Percentiles rank a stretch among this genome's conserved stretches.
Conservation (phyloP, 2,797 vertebrate species). For the Botia almorhae region DNA sequence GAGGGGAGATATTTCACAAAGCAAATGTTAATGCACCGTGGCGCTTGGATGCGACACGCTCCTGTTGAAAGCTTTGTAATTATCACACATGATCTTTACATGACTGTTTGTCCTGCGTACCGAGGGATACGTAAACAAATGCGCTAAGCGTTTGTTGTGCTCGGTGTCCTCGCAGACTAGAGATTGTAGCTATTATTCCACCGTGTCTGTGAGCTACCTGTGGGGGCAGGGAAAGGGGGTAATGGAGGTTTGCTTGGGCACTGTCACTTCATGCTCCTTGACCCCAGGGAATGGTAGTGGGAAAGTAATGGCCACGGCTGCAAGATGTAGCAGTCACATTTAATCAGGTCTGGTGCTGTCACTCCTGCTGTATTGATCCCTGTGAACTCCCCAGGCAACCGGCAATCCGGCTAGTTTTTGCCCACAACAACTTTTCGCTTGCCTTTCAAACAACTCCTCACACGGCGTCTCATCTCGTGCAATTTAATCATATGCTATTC, state of each 20-base stretch:
- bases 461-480: conserved; percentile 65
- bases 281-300: conserved; percentile 76
- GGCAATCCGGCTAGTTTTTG: conserved; percentile 70
- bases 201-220: conserved; percentile 69
- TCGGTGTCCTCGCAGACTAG: conserved; percentile 4
- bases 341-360: conserved; percentile 82
- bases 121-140: conserved; percentile 46
- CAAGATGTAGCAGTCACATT: conserved; percentile 86
- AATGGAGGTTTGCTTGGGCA: conserved; percentile 80
- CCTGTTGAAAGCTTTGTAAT: conserved; percentile 48
- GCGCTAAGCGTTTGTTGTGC: conserved; percentile 27
- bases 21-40: conserved; percentile 56
- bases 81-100: conserved; percentile 52
- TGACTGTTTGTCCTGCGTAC: conserved; percentile 49
- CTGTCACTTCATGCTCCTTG: conserved; percentile 81
- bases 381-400: conserved; percentile 69
- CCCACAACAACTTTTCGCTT: conserved; percentile 71
- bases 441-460: conserved; percentile 73
- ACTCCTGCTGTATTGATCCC: conserved; percentile 79
- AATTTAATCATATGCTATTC: conserved; percentile 72
- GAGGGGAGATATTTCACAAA: conserved; percentile 62
- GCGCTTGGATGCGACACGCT: conserved; percentile 18
- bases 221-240: conserved; percentile 75
- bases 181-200: conserved; percentile 68
- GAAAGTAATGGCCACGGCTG: conserved; percentile 81